Percentiles rank a stretch among this genome's conserved stretches.
phyloP scores from a whole-genome alignment of 2,113 vertebrate genomes.

The Panthera uncia region DNA sequence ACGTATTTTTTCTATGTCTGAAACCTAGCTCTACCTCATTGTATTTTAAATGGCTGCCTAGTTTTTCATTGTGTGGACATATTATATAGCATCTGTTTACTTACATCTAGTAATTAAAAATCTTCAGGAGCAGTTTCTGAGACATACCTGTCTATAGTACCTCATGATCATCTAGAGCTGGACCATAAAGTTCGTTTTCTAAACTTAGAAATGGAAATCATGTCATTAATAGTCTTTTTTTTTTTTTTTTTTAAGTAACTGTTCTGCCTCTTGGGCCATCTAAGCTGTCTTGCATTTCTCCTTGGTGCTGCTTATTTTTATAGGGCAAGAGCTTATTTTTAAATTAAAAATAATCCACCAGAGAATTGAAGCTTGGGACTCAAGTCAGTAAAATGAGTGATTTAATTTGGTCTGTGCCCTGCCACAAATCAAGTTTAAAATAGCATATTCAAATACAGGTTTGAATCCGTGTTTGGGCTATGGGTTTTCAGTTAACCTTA shows the following conservation, averaged over 20 bases:
- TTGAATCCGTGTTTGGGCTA: neutral
- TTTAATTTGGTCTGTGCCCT: slow-evolving; percentile 54
- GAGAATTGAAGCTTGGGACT: slow-evolving; percentile 49
- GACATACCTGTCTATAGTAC: neutral
- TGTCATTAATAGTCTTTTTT: neutral
- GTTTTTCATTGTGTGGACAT: neutral
- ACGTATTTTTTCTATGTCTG: neutral
- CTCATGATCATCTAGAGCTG: neutral
- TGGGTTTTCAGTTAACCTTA: neutral
- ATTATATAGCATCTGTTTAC: neutral
- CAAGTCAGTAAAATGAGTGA: slow-evolving; percentile 57
- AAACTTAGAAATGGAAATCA: slow-evolving; percentile 28
- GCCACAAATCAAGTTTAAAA: slow-evolving; percentile 53
- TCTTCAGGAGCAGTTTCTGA: neutral
- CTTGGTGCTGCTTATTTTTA: slow-evolving; percentile 55
- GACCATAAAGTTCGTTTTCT: neutral
- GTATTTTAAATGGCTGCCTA: neutral
- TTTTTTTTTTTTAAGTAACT: neutral
- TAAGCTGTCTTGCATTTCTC: slow-evolving; percentile 26
- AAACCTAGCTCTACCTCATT: neutral
- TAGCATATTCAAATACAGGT: slow-evolving; percentile 60
- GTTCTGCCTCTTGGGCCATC: neutral
- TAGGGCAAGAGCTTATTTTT: slow-evolving; percentile 69
- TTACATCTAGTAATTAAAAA: neutral
- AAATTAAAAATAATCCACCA: slow-evolving; percentile 69